Conservation (phyloP, 1,140 invertebrate species). For the Drosophila arizonae region DNA sequence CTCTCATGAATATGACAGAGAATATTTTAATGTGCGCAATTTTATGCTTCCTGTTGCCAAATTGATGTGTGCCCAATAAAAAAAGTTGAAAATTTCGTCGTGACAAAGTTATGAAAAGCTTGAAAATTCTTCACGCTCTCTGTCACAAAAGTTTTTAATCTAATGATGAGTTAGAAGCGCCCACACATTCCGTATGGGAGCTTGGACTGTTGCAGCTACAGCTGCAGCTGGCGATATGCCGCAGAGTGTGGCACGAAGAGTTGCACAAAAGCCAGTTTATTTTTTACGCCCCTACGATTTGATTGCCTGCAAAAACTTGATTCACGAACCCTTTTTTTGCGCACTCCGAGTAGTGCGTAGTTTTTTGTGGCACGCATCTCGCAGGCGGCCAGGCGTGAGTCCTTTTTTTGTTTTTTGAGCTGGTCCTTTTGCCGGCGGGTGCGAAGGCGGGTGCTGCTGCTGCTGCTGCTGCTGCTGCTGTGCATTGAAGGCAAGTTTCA, state of each 20-base stretch:
- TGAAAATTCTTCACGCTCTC: conserved; percentile 11
- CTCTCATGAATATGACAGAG: neutral
- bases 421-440: conserved; percentile 28
- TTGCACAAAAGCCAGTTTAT: conserved; percentile 5
- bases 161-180: conserved; percentile 66
- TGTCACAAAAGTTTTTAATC: conserved; percentile 61
- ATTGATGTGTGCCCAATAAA: conserved; percentile 18
- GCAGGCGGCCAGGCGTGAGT: conserved; percentile 45
- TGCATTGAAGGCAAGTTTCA: conserved; percentile 70
- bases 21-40: conserved; percentile 10
- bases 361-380: conserved; percentile 32
- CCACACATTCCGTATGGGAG: neutral
- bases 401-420: conserved; percentile 20
- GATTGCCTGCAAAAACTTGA: conserved; percentile 50
- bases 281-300: conserved; percentile 9
- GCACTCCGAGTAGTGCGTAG: conserved; percentile 24
- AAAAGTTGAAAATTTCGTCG: conserved; percentile 23
- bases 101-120: conserved; percentile 49
- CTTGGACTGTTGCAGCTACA: neutral
- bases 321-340: conserved; percentile 63
- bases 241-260: conserved; percentile 6
- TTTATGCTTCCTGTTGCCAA: conserved; percentile 7
- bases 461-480: conserved; percentile 27
- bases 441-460: conserved; percentile 9
- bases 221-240: conserved; percentile 23